Percentiles rank a stretch among this genome's conserved stretches.
phyloP scores from a whole-genome alignment of 2,888 invertebrate genomes.

The Drosophila prostipennis region DNA sequence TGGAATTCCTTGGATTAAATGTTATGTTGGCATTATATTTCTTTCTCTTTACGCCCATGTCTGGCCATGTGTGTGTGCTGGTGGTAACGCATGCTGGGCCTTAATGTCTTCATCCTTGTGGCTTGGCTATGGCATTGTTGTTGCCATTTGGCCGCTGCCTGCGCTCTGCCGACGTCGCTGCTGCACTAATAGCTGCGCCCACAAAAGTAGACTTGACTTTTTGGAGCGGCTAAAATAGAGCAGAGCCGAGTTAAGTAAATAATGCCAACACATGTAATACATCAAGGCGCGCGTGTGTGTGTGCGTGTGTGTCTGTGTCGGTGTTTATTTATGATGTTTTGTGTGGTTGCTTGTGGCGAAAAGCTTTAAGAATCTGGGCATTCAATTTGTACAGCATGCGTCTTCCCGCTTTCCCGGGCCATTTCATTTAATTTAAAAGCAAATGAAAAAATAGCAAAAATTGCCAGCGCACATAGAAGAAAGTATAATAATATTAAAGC shows the following conservation, averaged over 20 bases:
- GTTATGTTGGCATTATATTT: conserved; percentile 80
- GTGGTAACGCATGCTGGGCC: conserved; percentile 71
- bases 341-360: conserved; percentile 48
- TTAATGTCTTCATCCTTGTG: conserved; percentile 73
- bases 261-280: conserved; percentile 78
- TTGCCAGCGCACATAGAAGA: conserved; percentile 66
- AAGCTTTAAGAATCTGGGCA: conserved; percentile 28
- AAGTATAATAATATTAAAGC: conserved; percentile 80
- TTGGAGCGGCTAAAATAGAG: conserved; percentile 73
- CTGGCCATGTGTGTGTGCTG: conserved; percentile 31
- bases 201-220: conserved; percentile 71
- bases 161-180: conserved; percentile 24
- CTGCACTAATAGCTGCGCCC: conserved; percentile 70
- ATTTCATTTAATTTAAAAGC: conserved; percentile 68
- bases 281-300: conserved; percentile 47
- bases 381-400: conserved; percentile 11
- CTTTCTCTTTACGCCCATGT: conserved; percentile 70
- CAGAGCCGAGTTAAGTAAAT: conserved; percentile 73
- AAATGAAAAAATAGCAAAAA: conserved; percentile 44
- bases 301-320: conserved; percentile 9
- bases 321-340: conserved; percentile 63
- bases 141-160: conserved; percentile 43
- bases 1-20: conserved; percentile 79
- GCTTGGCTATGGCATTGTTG: conserved; percentile 44
- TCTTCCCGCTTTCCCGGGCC: conserved; percentile 32